phyloP scores from a whole-genome alignment of 2,113 vertebrate genomes.

The Polypterus senegalus region DNA sequence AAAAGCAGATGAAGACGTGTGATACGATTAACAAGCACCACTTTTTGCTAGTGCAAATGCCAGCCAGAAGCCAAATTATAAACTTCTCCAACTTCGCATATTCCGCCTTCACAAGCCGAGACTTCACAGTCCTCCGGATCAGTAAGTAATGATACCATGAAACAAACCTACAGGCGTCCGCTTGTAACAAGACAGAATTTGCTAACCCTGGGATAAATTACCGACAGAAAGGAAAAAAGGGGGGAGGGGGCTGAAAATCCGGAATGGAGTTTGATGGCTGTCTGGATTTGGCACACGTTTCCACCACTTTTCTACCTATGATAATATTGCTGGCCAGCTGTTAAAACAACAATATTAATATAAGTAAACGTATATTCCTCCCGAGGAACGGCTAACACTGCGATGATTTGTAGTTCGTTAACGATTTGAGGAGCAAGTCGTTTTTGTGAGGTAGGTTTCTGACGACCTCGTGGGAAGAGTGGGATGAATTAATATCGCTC shows the following conservation, averaged over 20 bases:
- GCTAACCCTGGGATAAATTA: constrained; percentile 74
- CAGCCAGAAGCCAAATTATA: constrained; percentile 1
- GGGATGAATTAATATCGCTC: no score
- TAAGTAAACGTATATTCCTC: no score
- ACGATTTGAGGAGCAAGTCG: no score
- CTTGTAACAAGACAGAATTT: constrained; percentile 68
- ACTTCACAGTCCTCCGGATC: constrained; percentile 56
- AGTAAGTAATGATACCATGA: constrained; percentile 65
- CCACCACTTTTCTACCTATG: constrained; percentile 38
- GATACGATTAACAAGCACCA: no score
- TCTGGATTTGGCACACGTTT: constrained; percentile 68
- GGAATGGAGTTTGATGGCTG: constrained; percentile 67
- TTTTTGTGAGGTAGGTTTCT: no score
- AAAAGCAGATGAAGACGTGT: no score
- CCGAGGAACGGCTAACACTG: no score
- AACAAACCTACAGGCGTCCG: constrained; percentile 66
- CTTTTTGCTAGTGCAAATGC: no score
- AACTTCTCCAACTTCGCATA: constrained; percentile 50
- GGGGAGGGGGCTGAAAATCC: constrained; percentile 69
- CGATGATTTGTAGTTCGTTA: no score
- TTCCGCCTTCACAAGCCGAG: constrained; percentile 51
- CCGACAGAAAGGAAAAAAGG: constrained; percentile 42
- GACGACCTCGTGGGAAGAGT: no score
- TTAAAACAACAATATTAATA: no score
- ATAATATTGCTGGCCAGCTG: background rate